Conservation (phyloP, 2,113 vertebrate species). For the Spheniscus mendiculus region DNA sequence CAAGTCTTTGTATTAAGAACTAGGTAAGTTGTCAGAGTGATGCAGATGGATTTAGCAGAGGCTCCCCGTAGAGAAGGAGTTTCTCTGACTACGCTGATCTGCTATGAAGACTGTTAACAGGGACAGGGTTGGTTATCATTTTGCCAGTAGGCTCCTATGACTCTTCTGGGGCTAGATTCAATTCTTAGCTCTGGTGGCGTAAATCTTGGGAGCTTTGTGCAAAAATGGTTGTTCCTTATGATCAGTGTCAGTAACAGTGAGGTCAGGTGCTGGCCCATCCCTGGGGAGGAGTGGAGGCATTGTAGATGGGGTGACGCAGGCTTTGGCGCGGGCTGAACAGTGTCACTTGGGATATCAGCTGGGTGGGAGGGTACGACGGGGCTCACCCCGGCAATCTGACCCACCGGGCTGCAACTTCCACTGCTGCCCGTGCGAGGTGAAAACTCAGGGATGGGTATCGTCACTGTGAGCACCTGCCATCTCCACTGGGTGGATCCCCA, state of each 20-base stretch:
- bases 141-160: background rate
- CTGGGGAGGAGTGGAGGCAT: background rate
- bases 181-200: background rate
- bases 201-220: background rate
- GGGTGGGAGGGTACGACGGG: background rate
- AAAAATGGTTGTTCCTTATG: background rate
- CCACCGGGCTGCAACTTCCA: background rate
- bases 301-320: background rate
- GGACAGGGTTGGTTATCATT: background rate
- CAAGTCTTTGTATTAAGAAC: background rate
- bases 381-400: background rate
- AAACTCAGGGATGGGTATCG: background rate
- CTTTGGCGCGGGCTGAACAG: background rate
- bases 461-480: background rate
- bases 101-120: background rate
- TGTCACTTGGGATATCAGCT: background rate
- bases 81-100: background rate
- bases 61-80: background rate
- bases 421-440: background rate
- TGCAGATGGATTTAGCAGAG: background rate
- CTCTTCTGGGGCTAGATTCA: background rate
- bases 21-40: background rate
- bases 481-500: background rate
- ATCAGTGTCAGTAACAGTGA: background rate
- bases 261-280: background rate